Evolutionary conservation across 1,140 invertebrate genomes (phyloP).

Genomic region (Tribolium castaneum): DNA sequence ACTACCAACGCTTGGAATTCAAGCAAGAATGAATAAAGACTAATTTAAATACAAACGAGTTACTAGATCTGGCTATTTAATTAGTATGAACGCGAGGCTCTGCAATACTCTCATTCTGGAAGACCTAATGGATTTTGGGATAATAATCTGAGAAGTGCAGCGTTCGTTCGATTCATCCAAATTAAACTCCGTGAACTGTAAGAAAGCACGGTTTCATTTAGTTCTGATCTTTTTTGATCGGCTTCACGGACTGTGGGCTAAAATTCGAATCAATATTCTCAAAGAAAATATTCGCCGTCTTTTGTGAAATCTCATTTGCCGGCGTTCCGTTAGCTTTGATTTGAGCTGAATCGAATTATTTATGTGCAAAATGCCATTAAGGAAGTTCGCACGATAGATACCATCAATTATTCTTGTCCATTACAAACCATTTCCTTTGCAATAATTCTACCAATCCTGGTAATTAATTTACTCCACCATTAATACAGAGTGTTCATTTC

Average conservation of each 20-base stretch:
- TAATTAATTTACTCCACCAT: slow-evolving; percentile 8
- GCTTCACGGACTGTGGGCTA: background rate
- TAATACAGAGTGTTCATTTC: slow-evolving; percentile 2
- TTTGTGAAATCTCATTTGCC: slow-evolving; percentile 25
- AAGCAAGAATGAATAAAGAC: too few relatives aligned
- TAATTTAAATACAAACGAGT: too few relatives aligned
- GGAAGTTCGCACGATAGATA: slow-evolving; percentile 19
- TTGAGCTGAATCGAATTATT: slow-evolving; percentile 23
- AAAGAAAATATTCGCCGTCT: slow-evolving; percentile 8
- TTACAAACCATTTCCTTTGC: slow-evolving; percentile 23
- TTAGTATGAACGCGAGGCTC: background rate
- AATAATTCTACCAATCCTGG: slow-evolving; percentile 15
- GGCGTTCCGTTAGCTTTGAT: slow-evolving; percentile 15
- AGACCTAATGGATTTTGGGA: background rate
- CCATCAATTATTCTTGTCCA: slow-evolving; percentile 10
- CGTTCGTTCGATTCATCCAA: background rate
- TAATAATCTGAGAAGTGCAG: background rate
- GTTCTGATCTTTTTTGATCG: background rate
- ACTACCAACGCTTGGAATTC: background rate
- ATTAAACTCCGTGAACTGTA: slow-evolving; percentile 7
- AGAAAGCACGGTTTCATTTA: background rate
- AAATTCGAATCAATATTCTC: background rate
- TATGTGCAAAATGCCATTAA: slow-evolving; percentile 31
- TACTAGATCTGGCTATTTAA: too few relatives aligned
- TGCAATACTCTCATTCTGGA: background rate